Base-by-base conservation (phyloP, 2,888 invertebrate species). In the Yponomeuta sedellus region DNA sequence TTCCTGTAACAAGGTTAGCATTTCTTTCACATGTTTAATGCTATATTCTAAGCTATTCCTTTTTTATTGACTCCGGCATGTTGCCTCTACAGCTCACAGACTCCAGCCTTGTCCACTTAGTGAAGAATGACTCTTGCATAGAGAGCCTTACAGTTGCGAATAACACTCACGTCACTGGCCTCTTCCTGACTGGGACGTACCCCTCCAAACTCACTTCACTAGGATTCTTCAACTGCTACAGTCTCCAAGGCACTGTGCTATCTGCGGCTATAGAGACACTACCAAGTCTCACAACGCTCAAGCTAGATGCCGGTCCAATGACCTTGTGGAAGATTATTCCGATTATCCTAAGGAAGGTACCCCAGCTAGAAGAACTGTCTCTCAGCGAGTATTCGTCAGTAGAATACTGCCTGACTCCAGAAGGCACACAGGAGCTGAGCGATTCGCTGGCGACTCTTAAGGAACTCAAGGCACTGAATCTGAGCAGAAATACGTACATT, bases 401-500 rank as follows among this genome's bases (percentile, higher is more conserved):
- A 1, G 83, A 85, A 5, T 69, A 73, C 2, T 74, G 71, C 52
- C 67, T 74, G 61, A 68, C 76, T 61, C 72, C 77, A 0, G 74
- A 76, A 3, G 81, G 75, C n/a, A 82, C 77, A 57, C 81, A 85
- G 0, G 76, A 79, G 0, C 85, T 88, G 63, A 78, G 90, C 71
- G 78, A 87, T 20, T 74, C 86, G 0, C 69, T 93, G 8, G 75
- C 83, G 0, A 79, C 76, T 0, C 76, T 93, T 16, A 79, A 80
- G 0, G 86, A 92, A 70, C 76, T 93, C 68, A 89, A 86, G 72
- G 72, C 72, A 0, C 71, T 93, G 62, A 87, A 90, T 70, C 70
- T 93, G 61, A 84, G 83, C 70, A 78, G 81, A 65, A 92, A 92
- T 68, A 75, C 81, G 6, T 81, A 84, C 66, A 88, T 94, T 22